Evolutionary conservation across 2,888 invertebrate species (phyloP), one percentile per base, ranked within the genome.

Genomic region (Catocala sponsa): DNA sequence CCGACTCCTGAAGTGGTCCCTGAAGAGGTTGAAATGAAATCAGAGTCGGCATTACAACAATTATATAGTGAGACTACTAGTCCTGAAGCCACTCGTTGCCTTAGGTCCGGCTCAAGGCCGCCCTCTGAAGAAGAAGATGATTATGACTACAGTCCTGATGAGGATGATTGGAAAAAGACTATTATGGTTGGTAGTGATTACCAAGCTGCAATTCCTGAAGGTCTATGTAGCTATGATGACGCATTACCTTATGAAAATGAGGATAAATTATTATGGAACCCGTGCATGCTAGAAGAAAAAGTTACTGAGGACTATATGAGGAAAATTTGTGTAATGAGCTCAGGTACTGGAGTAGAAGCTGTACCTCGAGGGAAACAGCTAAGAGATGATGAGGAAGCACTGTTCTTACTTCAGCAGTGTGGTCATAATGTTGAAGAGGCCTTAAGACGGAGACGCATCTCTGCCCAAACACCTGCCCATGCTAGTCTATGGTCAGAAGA

Each of bases 391-490:
- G 98, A 98, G 81, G 97, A 99, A 94, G 98, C 99, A 0, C 93
- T 99, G 55, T 99, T 97, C 89, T 89, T 99, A 62, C 94, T 99
- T 13, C 96, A 98, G 57, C 99, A 99, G 85, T 99, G 99, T 91
- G 99, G 98, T 0, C 98, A 99, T 86, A 99, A 98, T 90, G 95
- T 97, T n/a, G 99, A 99, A 63, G 99, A 99, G 91, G 99, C 99
- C 0, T 89, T 99, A 57, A 92, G 98, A 63, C 95, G 98, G 56
- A 96, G 97, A 61, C 95, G 97, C 52, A 96, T 98, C 84, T 97
- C 97, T 73, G 96, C 96, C 6, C 95, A 97, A 57, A 95, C 95
- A 0, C 95, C 96, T 13, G 95, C 96, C 0, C 97, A 97, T 79
- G 96, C 97, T 0, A 98, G 97, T 80, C 95, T 98, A 2, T 99